Percentiles rank a stretch among this genome's conserved stretches.
phyloP scores from a whole-genome alignment of 2,888 invertebrate genomes.

The Sminthurides aquaticus region DNA sequence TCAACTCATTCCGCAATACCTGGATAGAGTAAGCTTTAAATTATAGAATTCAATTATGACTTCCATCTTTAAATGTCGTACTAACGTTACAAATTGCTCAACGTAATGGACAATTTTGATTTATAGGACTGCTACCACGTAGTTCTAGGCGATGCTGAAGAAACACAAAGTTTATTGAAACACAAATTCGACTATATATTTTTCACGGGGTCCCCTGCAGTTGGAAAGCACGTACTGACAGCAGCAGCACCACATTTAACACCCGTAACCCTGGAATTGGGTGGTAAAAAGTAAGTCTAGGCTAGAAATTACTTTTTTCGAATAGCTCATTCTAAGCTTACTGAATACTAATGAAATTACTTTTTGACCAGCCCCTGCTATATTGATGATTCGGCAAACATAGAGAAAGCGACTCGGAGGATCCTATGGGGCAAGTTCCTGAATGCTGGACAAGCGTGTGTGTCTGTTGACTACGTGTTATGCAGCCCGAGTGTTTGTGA shows the following conservation, averaged over 20 bases:
- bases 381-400: constrained; percentile 73
- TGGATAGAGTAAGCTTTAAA: constrained; percentile 61
- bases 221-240: constrained; percentile 79
- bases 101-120: constrained; percentile 3
- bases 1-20: constrained; percentile 73
- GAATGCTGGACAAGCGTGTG: constrained; percentile 58
- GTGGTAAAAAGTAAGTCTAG: constrained; percentile 62
- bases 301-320: not conserved
- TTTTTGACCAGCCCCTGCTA: constrained; percentile 86
- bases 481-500: constrained; percentile 11
- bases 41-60: too few species aligned
- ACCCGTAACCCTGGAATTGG: constrained; percentile 87
- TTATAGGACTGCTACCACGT: constrained; percentile 67
- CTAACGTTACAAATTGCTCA: not conserved
- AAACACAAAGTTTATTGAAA: constrained; percentile 76
- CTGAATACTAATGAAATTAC: not conserved
- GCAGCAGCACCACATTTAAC: constrained; percentile 87
- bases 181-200: constrained; percentile 93
- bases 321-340: not conserved
- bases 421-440: constrained; percentile 82
- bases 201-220: constrained; percentile 79
- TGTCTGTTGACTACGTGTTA: constrained; percentile 16
- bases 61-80: too few species aligned
- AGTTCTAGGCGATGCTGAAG: constrained; percentile 71
- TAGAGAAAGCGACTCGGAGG: constrained; percentile 62